Evolutionary conservation across 2,888 invertebrate species (phyloP), one percentile per base, ranked within the genome.

Genomic region (Panorpa germanica): DNA sequence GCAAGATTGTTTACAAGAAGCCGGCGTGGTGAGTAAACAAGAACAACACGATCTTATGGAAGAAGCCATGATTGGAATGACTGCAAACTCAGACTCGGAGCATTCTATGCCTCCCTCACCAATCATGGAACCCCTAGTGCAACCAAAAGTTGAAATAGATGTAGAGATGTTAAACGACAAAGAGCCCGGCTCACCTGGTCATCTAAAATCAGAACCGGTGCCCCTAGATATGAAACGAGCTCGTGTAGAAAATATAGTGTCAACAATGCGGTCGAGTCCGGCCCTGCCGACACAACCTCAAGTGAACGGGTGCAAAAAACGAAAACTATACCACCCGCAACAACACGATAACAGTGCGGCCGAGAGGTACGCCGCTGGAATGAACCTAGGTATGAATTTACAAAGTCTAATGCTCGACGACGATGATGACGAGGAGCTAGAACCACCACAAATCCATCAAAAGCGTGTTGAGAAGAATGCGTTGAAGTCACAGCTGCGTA

Each of bases 251-350:
- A 88, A 86, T 54, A 91, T 93, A 45, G 85, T 91, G 43, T 86
- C 83, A 41, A 81, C 80, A 40, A 91, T 91, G 82, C 70, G 86
- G 38, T 75, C 81, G 39, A 82, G 82, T 49, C 83, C 83, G 21
- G 78, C 74, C 37, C 75, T 76, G 13, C 65, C 59, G 8, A 48
- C 57, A 34, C 66, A 66, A 41, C 65, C 70, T 2, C 73, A 76
- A 51, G 80, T 82, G 41, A 88, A 88, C 56, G 88, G 90, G 28
- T 90, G 88, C 57, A 90, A 90, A 54, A 95, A 95, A 55, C 70
- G 93, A 27, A 95, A 95, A 55, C 64, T 91, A 17, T 91, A 91
- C 50, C 88, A 90, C 47, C 93, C 93, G 8, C 88, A 90, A 53
- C 91, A 91, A 48, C 86, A 90, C 53, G 80, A 80, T 47, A 48